Evolutionary conservation across 2,113 vertebrate genomes (phyloP).

Genomic region (Cepphus grylle): DNA sequence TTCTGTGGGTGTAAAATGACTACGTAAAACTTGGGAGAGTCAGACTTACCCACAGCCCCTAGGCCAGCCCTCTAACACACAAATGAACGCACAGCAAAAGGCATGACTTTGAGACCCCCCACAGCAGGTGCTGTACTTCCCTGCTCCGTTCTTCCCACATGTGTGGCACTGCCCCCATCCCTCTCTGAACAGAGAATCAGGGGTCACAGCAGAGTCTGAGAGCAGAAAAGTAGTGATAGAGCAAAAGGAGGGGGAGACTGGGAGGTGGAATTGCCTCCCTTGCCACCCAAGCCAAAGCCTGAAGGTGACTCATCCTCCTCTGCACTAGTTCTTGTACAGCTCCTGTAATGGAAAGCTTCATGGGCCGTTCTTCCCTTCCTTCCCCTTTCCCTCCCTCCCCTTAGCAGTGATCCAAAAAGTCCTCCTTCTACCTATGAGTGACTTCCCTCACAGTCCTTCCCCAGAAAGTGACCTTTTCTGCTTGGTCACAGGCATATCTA

Average conservation of each 20-base stretch:
- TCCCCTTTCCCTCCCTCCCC: not conserved
- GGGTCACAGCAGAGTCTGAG: not conserved
- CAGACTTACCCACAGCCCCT: not conserved
- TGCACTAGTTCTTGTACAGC: not conserved
- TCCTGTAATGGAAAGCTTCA: not conserved
- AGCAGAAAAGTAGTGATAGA: not conserved
- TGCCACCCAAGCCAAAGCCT: conserved; percentile 13
- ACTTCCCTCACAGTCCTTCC: not conserved
- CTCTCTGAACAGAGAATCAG: not conserved
- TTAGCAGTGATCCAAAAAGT: not conserved
- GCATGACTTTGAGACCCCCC: not conserved
- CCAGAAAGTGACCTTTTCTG: not conserved
- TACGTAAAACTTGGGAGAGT: not conserved
- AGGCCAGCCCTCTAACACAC: not conserved
- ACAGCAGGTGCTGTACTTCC: not conserved
- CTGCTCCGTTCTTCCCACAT: not conserved
- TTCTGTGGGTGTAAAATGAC: not conserved
- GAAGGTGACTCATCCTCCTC: conserved; percentile 54
- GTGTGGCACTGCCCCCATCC: not conserved
- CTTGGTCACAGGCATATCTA: not conserved
- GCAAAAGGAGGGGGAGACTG: not conserved
- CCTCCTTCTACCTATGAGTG: not conserved
- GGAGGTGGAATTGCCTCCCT: not conserved
- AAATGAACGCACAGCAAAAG: fast-evolving
- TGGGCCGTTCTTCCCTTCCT: not conserved